These are phyloP conservation scores for Apus apus DNA, from an alignment of 2,113 vertebrate species.

Conservation along the genomic window DNA sequence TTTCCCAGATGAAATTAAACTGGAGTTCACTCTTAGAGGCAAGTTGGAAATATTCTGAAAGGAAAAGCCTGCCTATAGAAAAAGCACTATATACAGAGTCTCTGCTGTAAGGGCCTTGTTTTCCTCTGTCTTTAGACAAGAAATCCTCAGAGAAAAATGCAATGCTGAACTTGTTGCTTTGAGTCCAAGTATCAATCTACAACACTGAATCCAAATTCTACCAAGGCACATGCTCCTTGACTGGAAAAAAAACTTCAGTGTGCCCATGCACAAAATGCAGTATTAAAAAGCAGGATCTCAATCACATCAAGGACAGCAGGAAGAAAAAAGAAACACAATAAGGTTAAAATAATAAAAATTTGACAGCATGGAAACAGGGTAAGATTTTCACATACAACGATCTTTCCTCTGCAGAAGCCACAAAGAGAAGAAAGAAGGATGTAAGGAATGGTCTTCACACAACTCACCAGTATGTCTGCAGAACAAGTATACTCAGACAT, in stretches of 20 bases:
- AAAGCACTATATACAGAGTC: not conserved
- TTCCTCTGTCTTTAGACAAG: not conserved
- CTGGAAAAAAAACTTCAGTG: not conserved
- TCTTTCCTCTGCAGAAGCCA: not conserved
- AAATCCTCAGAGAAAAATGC: not conserved
- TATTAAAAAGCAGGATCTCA: not conserved
- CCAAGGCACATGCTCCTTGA: not conserved
- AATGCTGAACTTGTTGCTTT: not conserved
- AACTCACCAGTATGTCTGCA: not conserved
- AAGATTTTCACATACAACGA: not conserved
- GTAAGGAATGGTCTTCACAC: not conserved
- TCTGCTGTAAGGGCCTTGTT: not conserved
- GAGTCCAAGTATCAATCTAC: not conserved
- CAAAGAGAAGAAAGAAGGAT: not conserved
- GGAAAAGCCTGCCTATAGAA: not conserved
- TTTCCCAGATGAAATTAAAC: not conserved
- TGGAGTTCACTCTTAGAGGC: not conserved
- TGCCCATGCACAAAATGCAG: not conserved
- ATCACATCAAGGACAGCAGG: not conserved
- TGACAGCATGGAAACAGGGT: not conserved
- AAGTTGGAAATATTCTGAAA: not conserved
- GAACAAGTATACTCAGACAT: not conserved
- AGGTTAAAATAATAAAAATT: not conserved
- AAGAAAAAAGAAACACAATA: not conserved
- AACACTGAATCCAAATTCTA: not conserved